Conservation (phyloP, 2,888 invertebrate genomes). For the Heliconius charithonia region DNA sequence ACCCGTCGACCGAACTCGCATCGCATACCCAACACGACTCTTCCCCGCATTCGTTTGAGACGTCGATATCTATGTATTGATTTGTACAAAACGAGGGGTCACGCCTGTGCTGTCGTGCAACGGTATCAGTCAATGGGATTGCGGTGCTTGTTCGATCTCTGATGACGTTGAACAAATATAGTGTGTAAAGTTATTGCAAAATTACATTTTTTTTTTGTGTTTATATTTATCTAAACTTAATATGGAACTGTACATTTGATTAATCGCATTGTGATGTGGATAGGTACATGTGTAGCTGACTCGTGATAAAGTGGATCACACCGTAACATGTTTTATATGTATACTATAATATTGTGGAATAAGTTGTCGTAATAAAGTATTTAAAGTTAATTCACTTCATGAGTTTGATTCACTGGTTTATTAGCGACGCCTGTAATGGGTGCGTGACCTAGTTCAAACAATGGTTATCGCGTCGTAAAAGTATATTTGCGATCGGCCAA, state of each 20-base stretch:
- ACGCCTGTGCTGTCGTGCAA: conserved; percentile 53
- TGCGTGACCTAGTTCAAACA: conserved; percentile 13
- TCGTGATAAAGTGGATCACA: conserved; percentile 81
- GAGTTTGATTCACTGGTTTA: conserved; percentile 72
- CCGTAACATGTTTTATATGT: conserved; percentile 83
- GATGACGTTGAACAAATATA: conserved; percentile 80
- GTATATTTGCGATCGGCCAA: conserved; percentile 11
- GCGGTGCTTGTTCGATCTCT: conserved; percentile 74
- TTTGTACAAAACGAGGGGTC: conserved; percentile 55
- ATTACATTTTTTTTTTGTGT: conserved; percentile 74
- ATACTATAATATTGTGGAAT: conserved; percentile 82
- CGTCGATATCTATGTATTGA: conserved; percentile 33
- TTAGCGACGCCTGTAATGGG: conserved; percentile 58
- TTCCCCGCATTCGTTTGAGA: conserved; percentile 10
- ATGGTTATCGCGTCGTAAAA: conserved; percentile 5
- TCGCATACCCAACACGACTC: conserved; percentile 31
- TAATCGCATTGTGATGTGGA: conserved; percentile 80
- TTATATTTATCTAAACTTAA: conserved; percentile 64
- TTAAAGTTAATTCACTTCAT: conserved; percentile 81
- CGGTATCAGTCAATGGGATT: conserved; percentile 59
- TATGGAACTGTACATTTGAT: conserved; percentile 69
- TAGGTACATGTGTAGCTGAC: conserved; percentile 77
- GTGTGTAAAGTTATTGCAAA: conserved; percentile 80
- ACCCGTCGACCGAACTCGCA: conserved; percentile 70
- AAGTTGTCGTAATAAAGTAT: conserved; percentile 84